These are phyloP conservation scores for Actenoides hombroni DNA, from an alignment of 2,113 vertebrate species.

Conservation along the genomic window DNA sequence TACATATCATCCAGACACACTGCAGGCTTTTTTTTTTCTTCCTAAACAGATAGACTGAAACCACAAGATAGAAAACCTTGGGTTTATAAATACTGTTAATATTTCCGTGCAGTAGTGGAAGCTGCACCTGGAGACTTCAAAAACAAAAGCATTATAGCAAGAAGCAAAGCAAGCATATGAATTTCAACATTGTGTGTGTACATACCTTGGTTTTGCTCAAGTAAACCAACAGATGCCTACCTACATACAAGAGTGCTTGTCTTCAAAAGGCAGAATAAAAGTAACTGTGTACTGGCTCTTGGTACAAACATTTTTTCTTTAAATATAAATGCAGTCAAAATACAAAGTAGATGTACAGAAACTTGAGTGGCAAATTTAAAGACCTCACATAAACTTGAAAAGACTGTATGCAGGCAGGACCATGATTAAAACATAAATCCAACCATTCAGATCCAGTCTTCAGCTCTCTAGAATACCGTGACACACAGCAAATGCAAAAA, in stretches of 20 bases:
- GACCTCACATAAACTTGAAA: not conserved
- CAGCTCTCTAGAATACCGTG: not conserved
- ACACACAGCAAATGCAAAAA: not conserved
- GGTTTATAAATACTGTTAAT: not conserved
- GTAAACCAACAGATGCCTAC: constrained; percentile 6
- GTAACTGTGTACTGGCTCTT: not conserved
- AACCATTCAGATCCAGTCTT: not conserved
- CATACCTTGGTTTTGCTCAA: not conserved
- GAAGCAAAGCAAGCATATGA: not conserved
- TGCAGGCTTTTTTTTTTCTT: not conserved
- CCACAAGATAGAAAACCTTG: not conserved
- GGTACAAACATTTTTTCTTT: not conserved
- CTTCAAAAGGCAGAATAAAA: constrained; percentile 14
- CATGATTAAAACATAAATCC: not conserved
- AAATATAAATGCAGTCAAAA: constrained; percentile 7
- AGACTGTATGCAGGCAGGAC: not conserved
- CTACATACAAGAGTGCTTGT: not conserved
- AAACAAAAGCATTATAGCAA: not conserved
- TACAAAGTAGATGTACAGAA: not conserved
- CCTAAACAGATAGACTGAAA: not conserved
- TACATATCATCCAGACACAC: not conserved
- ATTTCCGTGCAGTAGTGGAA: not conserved
- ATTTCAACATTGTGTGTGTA: not conserved
- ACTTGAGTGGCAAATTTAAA: not conserved
- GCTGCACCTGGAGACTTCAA: not conserved